phyloP scores from a whole-genome alignment of 2,113 vertebrate genomes.

The Saguinus imperator region DNA sequence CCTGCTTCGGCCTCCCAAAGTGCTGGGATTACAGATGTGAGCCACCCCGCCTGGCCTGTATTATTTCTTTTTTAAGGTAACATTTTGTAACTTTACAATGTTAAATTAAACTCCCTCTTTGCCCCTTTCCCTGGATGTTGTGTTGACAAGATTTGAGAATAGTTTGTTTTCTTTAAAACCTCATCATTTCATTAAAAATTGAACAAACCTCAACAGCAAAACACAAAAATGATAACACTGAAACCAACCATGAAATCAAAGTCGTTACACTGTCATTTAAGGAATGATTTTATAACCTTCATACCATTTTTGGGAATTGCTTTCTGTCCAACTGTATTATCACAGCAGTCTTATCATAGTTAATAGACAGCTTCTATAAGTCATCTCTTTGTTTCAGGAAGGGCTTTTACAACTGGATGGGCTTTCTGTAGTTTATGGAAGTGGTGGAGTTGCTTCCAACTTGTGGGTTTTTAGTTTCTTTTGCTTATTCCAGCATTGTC shows the following conservation, averaged over 20 bases:
- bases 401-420: neutral
- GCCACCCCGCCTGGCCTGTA: too few relatives aligned
- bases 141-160: neutral
- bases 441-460: neutral
- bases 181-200: slow-evolving; percentile 21
- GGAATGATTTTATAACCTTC: neutral
- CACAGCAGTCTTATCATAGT: neutral
- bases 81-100: neutral
- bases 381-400: neutral
- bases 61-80: neutral
- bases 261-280: neutral
- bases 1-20: too few relatives aligned
- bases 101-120: neutral
- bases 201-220: neutral
- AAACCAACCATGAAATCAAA: neutral
- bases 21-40: too few relatives aligned
- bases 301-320: neutral
- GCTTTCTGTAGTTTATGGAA: neutral
- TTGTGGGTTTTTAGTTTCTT: neutral
- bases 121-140: neutral
- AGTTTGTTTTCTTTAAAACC: neutral
- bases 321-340: neutral
- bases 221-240: neutral
- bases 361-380: neutral
- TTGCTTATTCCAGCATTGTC: neutral